Percentiles rank a stretch among this genome's conserved stretches.
Conservation (phyloP, 2,888 invertebrate species). For the Cheilosia vulpina region DNA sequence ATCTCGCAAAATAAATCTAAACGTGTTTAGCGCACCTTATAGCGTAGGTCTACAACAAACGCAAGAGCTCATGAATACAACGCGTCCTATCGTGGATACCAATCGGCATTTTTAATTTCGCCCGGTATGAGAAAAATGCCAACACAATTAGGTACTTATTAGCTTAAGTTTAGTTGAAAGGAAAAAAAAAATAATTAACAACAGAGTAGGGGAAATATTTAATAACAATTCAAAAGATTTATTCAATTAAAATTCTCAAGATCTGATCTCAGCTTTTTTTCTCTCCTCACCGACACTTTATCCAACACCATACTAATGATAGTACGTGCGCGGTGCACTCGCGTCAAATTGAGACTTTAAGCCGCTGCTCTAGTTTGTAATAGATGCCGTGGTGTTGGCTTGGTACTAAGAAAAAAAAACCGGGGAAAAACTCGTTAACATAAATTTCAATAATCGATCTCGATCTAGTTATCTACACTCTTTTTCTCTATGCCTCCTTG, state of each 20-base stretch:
- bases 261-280: conserved; percentile 37
- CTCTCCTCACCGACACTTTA: conserved; percentile 36
- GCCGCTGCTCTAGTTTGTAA: conserved; percentile 37
- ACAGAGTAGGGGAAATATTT: conserved; percentile 34
- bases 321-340: conserved; percentile 55
- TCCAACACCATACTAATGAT: conserved; percentile 49
- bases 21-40: conserved; percentile 33
- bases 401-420: conserved; percentile 20
- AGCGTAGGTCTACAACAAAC: conserved; percentile 8
- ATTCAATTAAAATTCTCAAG: conserved; percentile 49
- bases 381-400: conserved; percentile 34
- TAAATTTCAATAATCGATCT: conserved; percentile 74
- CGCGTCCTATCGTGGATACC: conserved; percentile 37
- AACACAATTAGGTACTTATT: conserved; percentile 17
- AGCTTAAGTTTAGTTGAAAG: background rate
- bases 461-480: conserved; percentile 57
- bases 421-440: conserved; percentile 66
- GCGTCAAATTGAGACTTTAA: conserved; percentile 63
- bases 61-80: conserved; percentile 30
- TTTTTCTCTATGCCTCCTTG: conserved; percentile 21
- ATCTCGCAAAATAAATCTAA: conserved; percentile 56
- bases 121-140: conserved; percentile 18
- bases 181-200: conserved; percentile 36
- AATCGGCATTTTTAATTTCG: conserved; percentile 60
- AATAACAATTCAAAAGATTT: conserved; percentile 56